Conservation (phyloP, 2,888 invertebrate genomes). For the Dichetophora obliterata region DNA sequence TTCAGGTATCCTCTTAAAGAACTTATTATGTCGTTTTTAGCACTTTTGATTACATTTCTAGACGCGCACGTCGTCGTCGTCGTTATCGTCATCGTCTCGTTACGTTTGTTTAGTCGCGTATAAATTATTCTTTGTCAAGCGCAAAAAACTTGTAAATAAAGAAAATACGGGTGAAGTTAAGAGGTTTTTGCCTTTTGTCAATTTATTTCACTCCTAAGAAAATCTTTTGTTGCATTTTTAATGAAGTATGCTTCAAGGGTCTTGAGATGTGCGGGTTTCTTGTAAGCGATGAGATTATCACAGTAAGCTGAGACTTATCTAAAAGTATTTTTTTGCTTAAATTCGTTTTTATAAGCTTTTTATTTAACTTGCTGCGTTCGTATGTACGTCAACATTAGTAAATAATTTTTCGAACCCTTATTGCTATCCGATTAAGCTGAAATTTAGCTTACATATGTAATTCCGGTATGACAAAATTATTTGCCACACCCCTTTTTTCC, state of each 20-base stretch:
- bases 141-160: not conserved
- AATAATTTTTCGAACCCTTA: no score
- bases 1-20: conserved; percentile 18
- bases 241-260: conserved; percentile 24
- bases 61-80: conserved; percentile 5
- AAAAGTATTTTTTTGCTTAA: no score
- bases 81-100: not conserved
- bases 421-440: no score
- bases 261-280: not conserved
- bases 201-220: not conserved
- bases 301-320: no score
- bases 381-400: no score
- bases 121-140: not conserved
- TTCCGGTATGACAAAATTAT: no score
- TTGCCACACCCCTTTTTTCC: no score
- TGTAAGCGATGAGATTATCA: not conserved
- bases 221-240: conserved; percentile 2
- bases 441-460: no score
- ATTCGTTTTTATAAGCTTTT: no score
- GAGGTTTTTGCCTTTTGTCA: not conserved
- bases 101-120: conserved; percentile 19
- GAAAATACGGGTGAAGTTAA: not conserved
- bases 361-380: no score
- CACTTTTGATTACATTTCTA: conserved; percentile 32
- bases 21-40: conserved; percentile 39